phyloP scores from a whole-genome alignment of 2,888 invertebrate species.

The Drosophila tanythrix region DNA sequence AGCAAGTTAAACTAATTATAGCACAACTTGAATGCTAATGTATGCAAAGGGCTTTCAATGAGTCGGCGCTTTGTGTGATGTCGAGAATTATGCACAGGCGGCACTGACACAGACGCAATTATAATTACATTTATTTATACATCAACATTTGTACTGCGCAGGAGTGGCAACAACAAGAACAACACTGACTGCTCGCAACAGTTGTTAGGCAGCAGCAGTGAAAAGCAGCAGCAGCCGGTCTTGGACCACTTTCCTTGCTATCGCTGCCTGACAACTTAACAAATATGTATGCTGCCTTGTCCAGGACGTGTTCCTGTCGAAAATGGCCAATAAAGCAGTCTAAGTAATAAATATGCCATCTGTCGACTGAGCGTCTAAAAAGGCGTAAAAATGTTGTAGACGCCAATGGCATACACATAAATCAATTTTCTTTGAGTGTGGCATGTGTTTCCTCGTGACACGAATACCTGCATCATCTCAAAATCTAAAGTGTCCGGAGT shows the following conservation, averaged over 20 bases:
- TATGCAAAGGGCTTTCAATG: conserved; percentile 76
- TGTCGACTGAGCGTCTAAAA: conserved; percentile 56
- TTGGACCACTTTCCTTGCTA: conserved; percentile 15
- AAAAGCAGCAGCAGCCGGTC: conserved; percentile 1
- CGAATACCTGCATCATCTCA: background rate
- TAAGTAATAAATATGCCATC: conserved; percentile 69
- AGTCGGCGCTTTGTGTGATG: conserved; percentile 55
- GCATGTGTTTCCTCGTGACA: conserved; percentile 4
- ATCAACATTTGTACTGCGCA: conserved; percentile 70
- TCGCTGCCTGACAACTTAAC: conserved; percentile 43
- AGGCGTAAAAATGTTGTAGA: conserved; percentile 60
- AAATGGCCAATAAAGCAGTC: conserved; percentile 62
- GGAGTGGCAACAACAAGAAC: conserved; percentile 44
- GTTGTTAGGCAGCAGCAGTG: conserved; percentile 1
- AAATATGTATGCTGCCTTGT: conserved; percentile 33
- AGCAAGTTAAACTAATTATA: conserved; percentile 79
- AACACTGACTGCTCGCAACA: conserved; percentile 8
- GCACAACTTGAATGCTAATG: conserved; percentile 73
- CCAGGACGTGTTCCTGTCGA: conserved; percentile 53
- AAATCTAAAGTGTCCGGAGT: background rate
- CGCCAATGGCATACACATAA: conserved; percentile 48
- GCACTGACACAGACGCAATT: conserved; percentile 49
- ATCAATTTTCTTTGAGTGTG: conserved; percentile 51
- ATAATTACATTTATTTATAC: conserved; percentile 79
- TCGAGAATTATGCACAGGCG: conserved; percentile 77